Conservation (phyloP, 2,797 vertebrate species). For the Jordanella pulchra region DNA sequence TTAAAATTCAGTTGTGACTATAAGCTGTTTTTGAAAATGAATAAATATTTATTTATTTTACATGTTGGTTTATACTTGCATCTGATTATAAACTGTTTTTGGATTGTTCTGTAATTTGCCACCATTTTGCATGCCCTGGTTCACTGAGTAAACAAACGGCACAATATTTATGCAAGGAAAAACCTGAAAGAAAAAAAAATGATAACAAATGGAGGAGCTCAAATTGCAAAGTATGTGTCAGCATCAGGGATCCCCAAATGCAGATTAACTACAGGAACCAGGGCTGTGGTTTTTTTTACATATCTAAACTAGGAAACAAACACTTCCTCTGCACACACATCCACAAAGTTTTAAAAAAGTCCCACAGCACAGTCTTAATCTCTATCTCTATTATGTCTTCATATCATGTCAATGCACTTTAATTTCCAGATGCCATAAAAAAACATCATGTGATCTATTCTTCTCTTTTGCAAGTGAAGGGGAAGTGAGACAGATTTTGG, state of each 20-base stretch:
- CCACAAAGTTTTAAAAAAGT: constrained; percentile 22
- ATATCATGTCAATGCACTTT: not conserved
- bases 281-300: constrained; percentile 33
- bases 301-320: constrained; percentile 27
- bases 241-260: constrained; percentile 41
- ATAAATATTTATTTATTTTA: constrained; percentile 18
- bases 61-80: not conserved
- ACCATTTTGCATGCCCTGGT: not conserved
- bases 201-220: constrained; percentile 8
- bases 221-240: not conserved
- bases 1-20: not conserved
- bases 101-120: constrained; percentile 16
- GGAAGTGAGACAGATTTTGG: constrained; percentile 29
- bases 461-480: not conserved
- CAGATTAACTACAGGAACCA: constrained; percentile 47
- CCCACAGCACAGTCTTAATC: not conserved
- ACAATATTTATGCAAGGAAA: constrained; percentile 22
- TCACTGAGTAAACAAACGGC: not conserved
- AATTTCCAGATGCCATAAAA: not conserved
- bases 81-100: constrained; percentile 8
- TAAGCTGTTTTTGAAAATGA: not conserved
- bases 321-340: constrained; percentile 56
- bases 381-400: not conserved
- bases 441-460: constrained; percentile 5
- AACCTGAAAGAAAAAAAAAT: constrained; percentile 10